Evolutionary conservation across 1,140 invertebrate genomes (phyloP).

Genomic region (Trichogramma pretiosum): DNA sequence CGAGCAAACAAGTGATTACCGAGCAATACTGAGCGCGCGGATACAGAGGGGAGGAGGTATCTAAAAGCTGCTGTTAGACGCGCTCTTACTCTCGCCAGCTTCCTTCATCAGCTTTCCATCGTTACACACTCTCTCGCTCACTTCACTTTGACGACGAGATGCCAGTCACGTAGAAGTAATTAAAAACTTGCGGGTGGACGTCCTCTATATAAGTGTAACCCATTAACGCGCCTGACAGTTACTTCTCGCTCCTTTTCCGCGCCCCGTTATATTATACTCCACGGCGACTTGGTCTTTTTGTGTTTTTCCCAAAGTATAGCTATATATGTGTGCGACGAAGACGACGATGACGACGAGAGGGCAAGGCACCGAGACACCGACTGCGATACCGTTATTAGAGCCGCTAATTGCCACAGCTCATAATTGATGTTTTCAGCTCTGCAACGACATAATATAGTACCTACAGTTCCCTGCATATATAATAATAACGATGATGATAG

Average conservation of each 20-base stretch:
- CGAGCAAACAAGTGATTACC: conserved; percentile 12
- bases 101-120: too few relatives aligned
- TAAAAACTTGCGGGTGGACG: conserved; percentile 15
- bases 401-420: conserved; percentile 2
- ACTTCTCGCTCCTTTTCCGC: too few relatives aligned
- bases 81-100: too few relatives aligned
- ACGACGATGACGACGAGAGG: too few relatives aligned
- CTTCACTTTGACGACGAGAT: conserved; percentile 1
- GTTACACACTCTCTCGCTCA: too few relatives aligned
- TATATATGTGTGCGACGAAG: too few relatives aligned
- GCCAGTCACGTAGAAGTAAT: conserved; percentile 14
- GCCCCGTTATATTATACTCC: too few relatives aligned
- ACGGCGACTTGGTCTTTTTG: too few relatives aligned
- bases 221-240: too few relatives aligned
- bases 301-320: too few relatives aligned
- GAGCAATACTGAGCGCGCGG: conserved; percentile 1
- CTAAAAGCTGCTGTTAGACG: conserved; percentile 1
- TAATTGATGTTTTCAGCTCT: conserved; percentile 9
- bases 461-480: background rate
- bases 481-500: too few relatives aligned
- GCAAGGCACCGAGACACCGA: background rate
- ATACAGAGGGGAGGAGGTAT: background rate
- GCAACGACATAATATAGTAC: background rate
- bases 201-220: conserved; percentile 6
- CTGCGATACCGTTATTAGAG: conserved; percentile 9